phyloP scores from a whole-genome alignment of 2,888 invertebrate genomes.

The Leucoptera coffeella region DNA sequence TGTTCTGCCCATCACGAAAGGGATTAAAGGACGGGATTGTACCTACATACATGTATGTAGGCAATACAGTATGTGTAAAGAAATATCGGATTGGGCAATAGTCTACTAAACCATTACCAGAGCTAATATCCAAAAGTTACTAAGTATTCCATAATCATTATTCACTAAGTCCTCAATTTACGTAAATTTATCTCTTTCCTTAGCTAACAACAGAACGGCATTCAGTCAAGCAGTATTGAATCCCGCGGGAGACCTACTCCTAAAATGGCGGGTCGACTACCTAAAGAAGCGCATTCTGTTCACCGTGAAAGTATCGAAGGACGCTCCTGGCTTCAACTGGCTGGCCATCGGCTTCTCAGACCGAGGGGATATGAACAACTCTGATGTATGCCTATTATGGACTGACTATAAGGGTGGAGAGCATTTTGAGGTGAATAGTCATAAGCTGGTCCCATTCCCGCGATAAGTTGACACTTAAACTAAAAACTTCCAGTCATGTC shows the following conservation, averaged over 20 bases:
- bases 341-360: constrained; percentile 84
- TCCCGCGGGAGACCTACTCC: constrained; percentile 24
- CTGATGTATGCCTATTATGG: constrained; percentile 81
- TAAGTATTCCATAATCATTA: no score
- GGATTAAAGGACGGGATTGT: no score
- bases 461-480: no score
- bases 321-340: constrained; percentile 56
- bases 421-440: constrained; percentile 46
- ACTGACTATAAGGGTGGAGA: constrained; percentile 58
- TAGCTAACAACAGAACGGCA: constrained; percentile 11
- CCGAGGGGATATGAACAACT: constrained; percentile 63
- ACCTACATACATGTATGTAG: no score
- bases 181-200: background rate
- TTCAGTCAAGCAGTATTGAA: constrained; percentile 33
- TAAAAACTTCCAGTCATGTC: no score
- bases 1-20: no score
- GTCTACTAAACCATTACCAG: no score
- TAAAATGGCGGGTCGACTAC: constrained; percentile 37
- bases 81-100: no score
- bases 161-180: no score
- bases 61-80: no score
- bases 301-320: constrained; percentile 41
- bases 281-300: constrained; percentile 26
- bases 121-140: no score
- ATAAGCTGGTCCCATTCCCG: no score